Conservation (phyloP, 2,888 invertebrate genomes). For the Himalopsyche kuldschensis region DNA sequence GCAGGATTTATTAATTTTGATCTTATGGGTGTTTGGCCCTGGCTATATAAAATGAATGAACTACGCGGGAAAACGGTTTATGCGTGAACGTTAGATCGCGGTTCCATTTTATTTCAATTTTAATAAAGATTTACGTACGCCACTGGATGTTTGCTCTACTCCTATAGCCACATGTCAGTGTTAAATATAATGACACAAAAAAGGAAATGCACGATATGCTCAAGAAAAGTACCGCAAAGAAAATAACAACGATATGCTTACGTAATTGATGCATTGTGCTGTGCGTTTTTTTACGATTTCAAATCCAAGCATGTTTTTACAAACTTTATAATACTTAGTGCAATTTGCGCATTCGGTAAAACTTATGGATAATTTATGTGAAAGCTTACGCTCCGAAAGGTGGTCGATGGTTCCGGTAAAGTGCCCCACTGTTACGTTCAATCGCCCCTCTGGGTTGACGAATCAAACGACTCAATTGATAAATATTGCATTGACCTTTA, state of each 20-base stretch:
- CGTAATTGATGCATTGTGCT: neutral
- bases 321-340: neutral
- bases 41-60: too few species aligned
- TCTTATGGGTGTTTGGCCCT: too few species aligned
- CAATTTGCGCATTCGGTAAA: neutral
- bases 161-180: neutral
- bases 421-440: too few species aligned
- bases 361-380: neutral
- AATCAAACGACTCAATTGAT: too few species aligned
- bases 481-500: too few species aligned
- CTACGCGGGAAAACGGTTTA: too few species aligned
- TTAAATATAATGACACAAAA: neutral
- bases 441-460: too few species aligned
- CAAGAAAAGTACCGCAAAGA: neutral
- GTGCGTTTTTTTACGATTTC: neutral
- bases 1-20: too few species aligned
- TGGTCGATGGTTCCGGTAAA: neutral
- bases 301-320: neutral
- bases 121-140: too few species aligned
- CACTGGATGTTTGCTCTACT: too few species aligned
- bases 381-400: neutral
- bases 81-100: too few species aligned
- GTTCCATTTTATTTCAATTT: too few species aligned
- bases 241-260: neutral
- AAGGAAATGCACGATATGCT: neutral